phyloP scores from a whole-genome alignment of 2,113 vertebrate species.

The Hemibates koningsi region DNA sequence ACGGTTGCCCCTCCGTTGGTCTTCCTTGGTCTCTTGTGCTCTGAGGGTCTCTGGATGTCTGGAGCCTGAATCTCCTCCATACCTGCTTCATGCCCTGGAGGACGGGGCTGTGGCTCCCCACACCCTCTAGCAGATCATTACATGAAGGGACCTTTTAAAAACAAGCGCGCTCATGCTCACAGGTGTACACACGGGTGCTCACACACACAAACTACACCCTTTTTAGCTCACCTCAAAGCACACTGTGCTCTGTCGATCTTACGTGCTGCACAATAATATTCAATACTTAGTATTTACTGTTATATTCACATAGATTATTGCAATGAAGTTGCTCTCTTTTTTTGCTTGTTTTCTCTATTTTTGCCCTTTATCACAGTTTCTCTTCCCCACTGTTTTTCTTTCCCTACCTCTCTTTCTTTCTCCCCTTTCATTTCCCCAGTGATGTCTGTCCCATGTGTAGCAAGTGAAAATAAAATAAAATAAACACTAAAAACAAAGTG shows the following conservation, averaged over 20 bases:
- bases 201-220: too few relatives aligned
- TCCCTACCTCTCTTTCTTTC: neutral
- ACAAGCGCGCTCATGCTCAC: accelerated
- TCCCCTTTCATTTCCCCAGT: neutral
- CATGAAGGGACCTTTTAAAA: accelerated
- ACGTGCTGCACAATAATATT: too few relatives aligned
- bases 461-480: neutral
- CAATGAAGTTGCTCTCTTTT: too few relatives aligned
- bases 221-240: too few relatives aligned
- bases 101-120: accelerated
- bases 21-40: neutral
- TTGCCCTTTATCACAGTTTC: neutral
- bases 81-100: neutral
- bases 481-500: neutral
- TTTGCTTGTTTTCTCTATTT: too few relatives aligned
- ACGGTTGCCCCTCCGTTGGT: accelerated
- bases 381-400: neutral
- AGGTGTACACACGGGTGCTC: too few relatives aligned
- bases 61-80: accelerated
- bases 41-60: neutral
- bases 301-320: too few relatives aligned
- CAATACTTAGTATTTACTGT: too few relatives aligned
- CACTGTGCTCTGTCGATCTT: accelerated
- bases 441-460: neutral
- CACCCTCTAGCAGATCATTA: neutral